Conservation (phyloP, 2,888 invertebrate species). For the Agonopterix subpropinquella region DNA sequence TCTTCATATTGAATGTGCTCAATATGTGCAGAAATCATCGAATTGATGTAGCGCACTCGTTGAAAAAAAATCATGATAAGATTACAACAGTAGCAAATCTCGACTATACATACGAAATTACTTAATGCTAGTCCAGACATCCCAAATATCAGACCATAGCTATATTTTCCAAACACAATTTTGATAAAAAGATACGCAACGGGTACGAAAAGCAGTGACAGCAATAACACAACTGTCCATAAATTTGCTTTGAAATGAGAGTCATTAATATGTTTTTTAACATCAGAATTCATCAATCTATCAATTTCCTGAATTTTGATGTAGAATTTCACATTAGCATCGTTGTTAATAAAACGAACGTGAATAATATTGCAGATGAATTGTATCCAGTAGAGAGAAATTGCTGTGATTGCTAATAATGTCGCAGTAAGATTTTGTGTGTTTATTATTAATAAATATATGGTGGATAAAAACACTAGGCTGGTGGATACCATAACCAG, state of each 20-base stretch:
- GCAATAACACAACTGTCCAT: constrained; percentile 14
- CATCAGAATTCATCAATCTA: constrained; percentile 34
- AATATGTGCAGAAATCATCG: constrained; percentile 14
- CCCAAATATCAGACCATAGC: constrained; percentile 3
- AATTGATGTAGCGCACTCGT: constrained; percentile 38
- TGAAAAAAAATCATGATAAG: constrained; percentile 33
- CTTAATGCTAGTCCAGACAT: constrained; percentile 11
- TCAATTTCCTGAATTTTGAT: constrained; percentile 45
- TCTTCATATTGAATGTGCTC: no score
- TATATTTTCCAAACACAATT: constrained; percentile 10
- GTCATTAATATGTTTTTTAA: constrained; percentile 24
- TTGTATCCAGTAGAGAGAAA: no score
- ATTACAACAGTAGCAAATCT: constrained; percentile 34
- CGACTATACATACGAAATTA: constrained; percentile 28
- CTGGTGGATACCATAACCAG: neutral
- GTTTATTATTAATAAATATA: no score
- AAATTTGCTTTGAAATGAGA: constrained; percentile 18
- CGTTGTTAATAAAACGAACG: constrained; percentile 36
- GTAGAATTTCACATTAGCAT: constrained; percentile 34
- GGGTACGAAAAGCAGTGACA: constrained; percentile 1
- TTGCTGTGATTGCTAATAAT: no score
- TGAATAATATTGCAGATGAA: constrained; percentile 27
- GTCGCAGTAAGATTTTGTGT: no score
- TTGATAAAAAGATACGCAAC: constrained; percentile 7
- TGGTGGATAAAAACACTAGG: constrained; percentile 11